phyloP scores from a whole-genome alignment of 2,888 invertebrate species.

The Tipula helvola region DNA sequence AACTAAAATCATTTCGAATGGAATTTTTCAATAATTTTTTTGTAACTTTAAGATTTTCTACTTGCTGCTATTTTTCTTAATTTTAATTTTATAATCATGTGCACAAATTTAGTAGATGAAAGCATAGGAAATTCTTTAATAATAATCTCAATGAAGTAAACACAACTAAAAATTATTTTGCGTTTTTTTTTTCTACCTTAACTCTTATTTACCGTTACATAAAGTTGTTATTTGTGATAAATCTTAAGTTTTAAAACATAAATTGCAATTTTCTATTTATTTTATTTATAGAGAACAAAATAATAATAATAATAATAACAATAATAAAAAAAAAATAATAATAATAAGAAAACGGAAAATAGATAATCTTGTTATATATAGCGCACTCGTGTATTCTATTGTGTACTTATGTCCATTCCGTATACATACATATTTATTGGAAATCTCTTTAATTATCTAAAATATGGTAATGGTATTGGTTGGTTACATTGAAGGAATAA shows the following conservation, averaged over 20 bases:
- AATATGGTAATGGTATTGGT: neutral
- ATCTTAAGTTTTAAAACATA: neutral
- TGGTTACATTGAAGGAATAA: no score
- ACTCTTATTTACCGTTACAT: constrained; percentile 7
- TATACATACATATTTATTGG: neutral
- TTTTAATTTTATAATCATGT: neutral
- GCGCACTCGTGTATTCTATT: neutral
- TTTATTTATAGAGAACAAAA: neutral
- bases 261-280: neutral
- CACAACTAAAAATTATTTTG: neutral
- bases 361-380: neutral
- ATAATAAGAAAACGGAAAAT: neutral
- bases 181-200: neutral
- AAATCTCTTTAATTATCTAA: neutral
- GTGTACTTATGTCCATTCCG: neutral
- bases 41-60: neutral
- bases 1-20: neutral
- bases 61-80: neutral
- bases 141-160: neutral
- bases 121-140: neutral
- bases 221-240: constrained; percentile 9
- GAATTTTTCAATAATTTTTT: neutral
- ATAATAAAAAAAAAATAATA: neutral
- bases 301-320: neutral
- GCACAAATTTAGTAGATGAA: neutral